Evolutionary conservation across 2,888 invertebrate species (phyloP), one percentile per base, ranked within the genome.

Genomic region (Lysandra bellargus): DNA sequence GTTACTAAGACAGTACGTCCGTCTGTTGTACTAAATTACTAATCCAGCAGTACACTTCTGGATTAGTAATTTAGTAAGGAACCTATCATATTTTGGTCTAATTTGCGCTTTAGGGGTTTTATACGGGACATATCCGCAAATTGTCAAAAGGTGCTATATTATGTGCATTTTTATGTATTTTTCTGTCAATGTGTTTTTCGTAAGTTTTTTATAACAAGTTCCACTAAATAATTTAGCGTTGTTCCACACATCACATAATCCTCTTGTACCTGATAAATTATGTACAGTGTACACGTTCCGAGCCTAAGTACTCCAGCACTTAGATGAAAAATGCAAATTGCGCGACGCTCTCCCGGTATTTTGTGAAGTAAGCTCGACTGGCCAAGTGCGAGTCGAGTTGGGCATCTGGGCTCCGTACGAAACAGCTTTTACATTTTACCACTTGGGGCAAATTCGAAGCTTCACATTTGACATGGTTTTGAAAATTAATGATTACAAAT

Each of bases 301-400:
- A 12, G 33, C 69, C 69, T 69, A 69, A 69, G 69, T 69, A 69
- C 69, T 7, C 69, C 4, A 5, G 33, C 14, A 69, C 69, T 69
- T 33, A 37, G 33, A 69, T 69, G 33, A 69, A 69, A 69, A 69
- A 69, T 69, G 69, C 69, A 69, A 69, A 69, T 69, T 33, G 69
- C 14, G 69, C 3, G 14, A 69, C 33, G 69, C 69, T 69, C 33
- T 17, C 12, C 23, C 9, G 64, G 33, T 64, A 30, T 64, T 64
- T 30, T 30, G 60, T 23, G 17, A 17, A 17, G 57, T 57, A 57
- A 57, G 17, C 57, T 57, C 57, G 17, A 57, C 57, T 4, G 17
- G 57, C 57, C 57, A 57, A 57, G 57, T 0, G 57, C 14, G 17
- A 57, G 57, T 53, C 53, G 14, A 4, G 53, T 14, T 53, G 44